phyloP scores from a whole-genome alignment of 1,140 invertebrate species.

The Trichonephila inaurata region DNA sequence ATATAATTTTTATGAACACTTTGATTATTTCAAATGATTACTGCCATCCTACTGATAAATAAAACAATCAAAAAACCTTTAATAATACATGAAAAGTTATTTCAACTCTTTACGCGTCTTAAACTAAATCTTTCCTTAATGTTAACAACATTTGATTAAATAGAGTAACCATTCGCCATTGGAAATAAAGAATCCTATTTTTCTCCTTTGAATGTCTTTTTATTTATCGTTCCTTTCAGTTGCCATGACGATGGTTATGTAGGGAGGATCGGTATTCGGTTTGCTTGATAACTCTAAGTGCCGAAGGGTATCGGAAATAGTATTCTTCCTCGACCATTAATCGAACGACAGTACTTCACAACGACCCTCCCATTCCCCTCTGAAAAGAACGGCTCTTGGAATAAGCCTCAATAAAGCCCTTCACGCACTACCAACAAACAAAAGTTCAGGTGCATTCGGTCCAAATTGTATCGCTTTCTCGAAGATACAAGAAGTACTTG shows the following conservation, averaged over 20 bases:
- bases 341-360: constrained; percentile 37
- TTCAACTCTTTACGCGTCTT: too few relatives aligned
- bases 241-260: neutral
- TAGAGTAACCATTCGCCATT: too few relatives aligned
- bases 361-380: neutral
- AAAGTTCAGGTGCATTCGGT: neutral
- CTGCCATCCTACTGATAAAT: too few relatives aligned
- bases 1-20: too few relatives aligned
- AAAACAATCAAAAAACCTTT: too few relatives aligned
- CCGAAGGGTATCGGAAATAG: constrained; percentile 24
- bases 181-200: neutral
- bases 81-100: too few relatives aligned
- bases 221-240: neutral
- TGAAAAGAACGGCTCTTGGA: constrained; percentile 4
- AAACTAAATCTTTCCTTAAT: too few relatives aligned
- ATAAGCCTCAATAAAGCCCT: constrained; percentile 13
- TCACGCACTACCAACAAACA: neutral
- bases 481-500: neutral
- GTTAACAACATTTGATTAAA: too few relatives aligned
- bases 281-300: constrained; percentile 28
- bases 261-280: neutral
- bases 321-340: constrained; percentile 28
- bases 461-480: neutral
- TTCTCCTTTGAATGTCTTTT: neutral
- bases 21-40: too few relatives aligned